Evolutionary conservation across 64 coral and sea anemone species (phyloP), one percentile per base, ranked within the genome.

Genomic region (Porites lutea): DNA sequence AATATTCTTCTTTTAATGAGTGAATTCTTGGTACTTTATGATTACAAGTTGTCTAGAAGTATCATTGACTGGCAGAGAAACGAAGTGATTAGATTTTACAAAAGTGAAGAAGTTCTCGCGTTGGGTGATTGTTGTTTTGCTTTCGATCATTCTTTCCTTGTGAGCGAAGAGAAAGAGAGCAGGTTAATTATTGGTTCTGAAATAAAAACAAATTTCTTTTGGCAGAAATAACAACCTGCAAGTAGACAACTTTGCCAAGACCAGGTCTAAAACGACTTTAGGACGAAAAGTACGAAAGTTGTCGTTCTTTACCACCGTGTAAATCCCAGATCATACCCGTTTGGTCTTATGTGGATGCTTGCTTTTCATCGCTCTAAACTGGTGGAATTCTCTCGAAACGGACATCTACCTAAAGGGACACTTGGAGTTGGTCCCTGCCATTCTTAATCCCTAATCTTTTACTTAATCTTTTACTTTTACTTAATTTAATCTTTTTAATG

Each of bases 61-160:
- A 76, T 1, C 1, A 19, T 51, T 3, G 6, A 75, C 15, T 75
- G 6, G 27, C 27, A 37, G 27, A 37, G 27, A 55, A 54, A 80
- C 0, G 48, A 69, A 21, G 10, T 84, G 18, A 10, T 47, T 12
- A 19, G 27, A 0, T 48, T 20, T 9, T 2, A 84, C 19, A 8
- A 37, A 12, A 48, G 5, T 47, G 60, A 50, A 66, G 48, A 3
- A 68, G 43, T 48, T 69, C 21, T 52, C 46, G 4, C 0, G n/a
- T 47, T 9, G 6, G 81, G 63, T 84, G 61, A 37, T 37, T 37
- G 45, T 22, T 84, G 48, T 84, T 84, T 84, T 68, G 51, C 60
- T 64, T 84, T 67, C 52, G 47, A 52, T 84, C 81, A 84, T 84
- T 84, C 46, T 69, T 84, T 84, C 61, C 14, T 50, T 84, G 81